Evolutionary conservation across 2,797 vertebrate genomes (phyloP).

Genomic region (Phylloscopus collybita): DNA sequence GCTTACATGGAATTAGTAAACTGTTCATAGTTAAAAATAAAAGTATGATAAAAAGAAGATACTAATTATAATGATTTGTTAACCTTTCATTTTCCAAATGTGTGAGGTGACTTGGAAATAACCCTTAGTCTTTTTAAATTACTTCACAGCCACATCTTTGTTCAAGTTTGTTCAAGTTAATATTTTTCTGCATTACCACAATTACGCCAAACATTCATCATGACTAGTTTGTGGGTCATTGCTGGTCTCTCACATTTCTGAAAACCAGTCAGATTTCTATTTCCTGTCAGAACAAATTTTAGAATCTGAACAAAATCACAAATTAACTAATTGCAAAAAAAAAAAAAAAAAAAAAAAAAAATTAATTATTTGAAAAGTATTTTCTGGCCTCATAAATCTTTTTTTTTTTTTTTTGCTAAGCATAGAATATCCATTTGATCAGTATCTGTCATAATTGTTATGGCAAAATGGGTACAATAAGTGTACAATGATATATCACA

Average conservation of each 20-base stretch:
- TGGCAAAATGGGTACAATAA: not conserved
- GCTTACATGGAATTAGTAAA: not conserved
- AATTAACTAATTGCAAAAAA: not conserved
- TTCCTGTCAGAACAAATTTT: not conserved
- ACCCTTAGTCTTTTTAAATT: not conserved
- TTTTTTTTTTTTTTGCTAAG: not conserved
- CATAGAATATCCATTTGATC: not conserved
- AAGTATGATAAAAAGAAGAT: not conserved
- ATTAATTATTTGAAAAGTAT: not conserved
- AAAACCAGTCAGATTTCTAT: not conserved
- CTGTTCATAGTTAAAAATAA: not conserved
- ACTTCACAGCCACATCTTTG: not conserved
- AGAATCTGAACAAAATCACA: not conserved
- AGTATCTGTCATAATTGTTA: not conserved
- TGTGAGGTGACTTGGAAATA: constrained; percentile 39
- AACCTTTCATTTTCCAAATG: constrained; percentile 23
- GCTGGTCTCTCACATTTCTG: not conserved
- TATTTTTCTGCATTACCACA: not conserved
- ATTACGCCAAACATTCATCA: not conserved
- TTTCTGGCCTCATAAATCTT: not conserved
- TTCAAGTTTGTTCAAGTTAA: constrained; percentile 2
- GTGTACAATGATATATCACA: not conserved
- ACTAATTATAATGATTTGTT: constrained; percentile 5
- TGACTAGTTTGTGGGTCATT: not conserved
- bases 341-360: too few species aligned